phyloP scores from a whole-genome alignment of 2,797 vertebrate genomes.

The Halcyon chelicuti region DNA sequence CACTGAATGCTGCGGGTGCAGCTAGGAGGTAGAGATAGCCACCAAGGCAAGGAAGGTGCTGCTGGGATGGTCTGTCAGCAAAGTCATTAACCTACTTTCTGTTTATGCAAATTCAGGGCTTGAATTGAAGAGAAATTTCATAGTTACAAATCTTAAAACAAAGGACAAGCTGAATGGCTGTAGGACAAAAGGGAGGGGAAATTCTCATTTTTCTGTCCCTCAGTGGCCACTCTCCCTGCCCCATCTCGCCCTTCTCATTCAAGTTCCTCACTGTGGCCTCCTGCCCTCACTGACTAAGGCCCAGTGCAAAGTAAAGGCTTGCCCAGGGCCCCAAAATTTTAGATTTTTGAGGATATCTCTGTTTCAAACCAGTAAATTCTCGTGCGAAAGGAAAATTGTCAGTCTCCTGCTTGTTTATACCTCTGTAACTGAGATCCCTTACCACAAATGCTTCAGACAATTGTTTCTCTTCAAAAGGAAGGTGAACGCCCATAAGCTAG shows the following conservation, averaged over 20 bases:
- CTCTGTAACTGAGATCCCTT: not conserved
- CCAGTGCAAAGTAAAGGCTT: not conserved
- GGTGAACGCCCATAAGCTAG: not conserved
- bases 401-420: not conserved
- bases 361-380: not conserved
- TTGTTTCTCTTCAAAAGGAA: not conserved
- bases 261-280: not conserved
- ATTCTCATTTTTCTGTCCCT: not conserved
- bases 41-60: not conserved
- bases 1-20: rapidly evolving
- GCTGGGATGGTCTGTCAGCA: not conserved
- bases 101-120: not conserved
- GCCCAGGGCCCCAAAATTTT: not conserved
- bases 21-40: not conserved
- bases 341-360: not conserved
- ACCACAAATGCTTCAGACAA: not conserved
- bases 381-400: not conserved
- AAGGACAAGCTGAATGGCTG: not conserved
- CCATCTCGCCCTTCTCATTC: not conserved
- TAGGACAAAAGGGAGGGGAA: not conserved
- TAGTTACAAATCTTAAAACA: not conserved
- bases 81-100: rapidly evolving
- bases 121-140: not conserved
- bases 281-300: not conserved
- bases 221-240: not conserved